Evolutionary conservation across 2,797 vertebrate species (phyloP), one percentile per base, ranked within the genome.

Genomic region (Acipenser ruthenus): DNA sequence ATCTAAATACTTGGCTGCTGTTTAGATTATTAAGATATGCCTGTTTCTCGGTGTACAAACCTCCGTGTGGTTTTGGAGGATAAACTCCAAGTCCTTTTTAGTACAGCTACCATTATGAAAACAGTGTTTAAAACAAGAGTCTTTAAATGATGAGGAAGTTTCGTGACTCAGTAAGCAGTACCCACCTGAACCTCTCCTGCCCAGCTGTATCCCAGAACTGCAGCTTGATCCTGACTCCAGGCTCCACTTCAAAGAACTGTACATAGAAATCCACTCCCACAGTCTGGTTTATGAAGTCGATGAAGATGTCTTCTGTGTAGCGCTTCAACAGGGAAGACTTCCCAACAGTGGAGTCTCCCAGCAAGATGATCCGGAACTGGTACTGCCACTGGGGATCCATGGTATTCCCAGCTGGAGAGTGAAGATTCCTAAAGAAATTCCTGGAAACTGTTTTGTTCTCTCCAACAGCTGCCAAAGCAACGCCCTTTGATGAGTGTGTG

Each of bases 331-430:
- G 74, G 0, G 91, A 94, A 0, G 93, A 93, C 73, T 95, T 95
- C 2, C 93, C 93, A 77, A 94, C 93, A 0, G 91, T 92, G 0
- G 92, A 93, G 78, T 94, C 90, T 0, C 94, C 93, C 71, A 93
- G 68, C 88, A 95, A 90, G 80, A 96, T 91, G 76, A 96, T 84
- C 53, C 89, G 83, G 81, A 95, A 94, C 86, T 94, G 92, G 82
- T 93, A 93, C 63, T 94, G 89, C 93, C 93, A 95, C 74, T 81
- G 70, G 1, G 83, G 83, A 65, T 94, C 93, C 89, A 91, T 92
- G 53, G 47, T 61, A 55, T 48, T 71, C 70, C 67, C 11, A 47
- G 1, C 37, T 37, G 37, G 37, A 37, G 37, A 37, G 37, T 37
- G 37, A 37, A 37, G 37, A 37, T 4, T 37, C 37, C 15, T 11